Evolutionary conservation across 2,113 vertebrate species (phyloP).

Genomic region (Hippocampus guttulatus): DNA sequence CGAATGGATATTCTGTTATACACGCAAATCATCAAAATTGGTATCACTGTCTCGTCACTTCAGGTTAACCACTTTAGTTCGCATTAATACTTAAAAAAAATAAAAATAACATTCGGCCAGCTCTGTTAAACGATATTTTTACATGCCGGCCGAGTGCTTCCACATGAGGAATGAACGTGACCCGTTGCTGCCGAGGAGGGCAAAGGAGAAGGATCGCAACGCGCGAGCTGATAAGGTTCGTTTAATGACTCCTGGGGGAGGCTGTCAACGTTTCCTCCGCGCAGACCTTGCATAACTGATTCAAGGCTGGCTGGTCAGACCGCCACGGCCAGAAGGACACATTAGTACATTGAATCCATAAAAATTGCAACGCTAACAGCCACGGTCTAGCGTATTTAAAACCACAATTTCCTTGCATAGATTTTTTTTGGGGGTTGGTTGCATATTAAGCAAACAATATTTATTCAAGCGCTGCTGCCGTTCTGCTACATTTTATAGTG

Average conservation of each 20-base stretch:
- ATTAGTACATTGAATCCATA: constrained; percentile 20
- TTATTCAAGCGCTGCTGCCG: too few relatives aligned
- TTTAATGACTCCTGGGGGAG: constrained; percentile 51
- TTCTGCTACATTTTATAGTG: too few relatives aligned
- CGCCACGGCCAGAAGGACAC: constrained; percentile 26
- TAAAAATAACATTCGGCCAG: constrained; percentile 15
- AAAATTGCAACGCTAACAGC: not conserved
- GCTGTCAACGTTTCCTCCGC: constrained; percentile 28
- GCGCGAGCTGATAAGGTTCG: constrained; percentile 37
- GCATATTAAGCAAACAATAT: too few relatives aligned
- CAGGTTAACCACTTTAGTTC: not conserved
- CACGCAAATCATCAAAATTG: not conserved
- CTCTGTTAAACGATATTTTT: constrained; percentile 12
- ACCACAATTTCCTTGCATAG: too few relatives aligned
- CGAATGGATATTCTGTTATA: too few relatives aligned
- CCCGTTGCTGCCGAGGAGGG: constrained; percentile 26
- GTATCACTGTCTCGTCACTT: not conserved
- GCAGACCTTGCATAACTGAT: not conserved
- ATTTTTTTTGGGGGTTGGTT: too few relatives aligned
- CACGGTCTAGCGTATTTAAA: too few relatives aligned
- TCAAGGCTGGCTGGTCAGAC: constrained; percentile 17
- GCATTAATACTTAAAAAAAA: constrained; percentile 11
- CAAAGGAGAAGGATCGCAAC: constrained; percentile 49
- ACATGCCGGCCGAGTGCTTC: not conserved
- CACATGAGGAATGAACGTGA: constrained; percentile 30